phyloP scores from a whole-genome alignment of 2,113 vertebrate species.

The Vombatus ursinus region DNA sequence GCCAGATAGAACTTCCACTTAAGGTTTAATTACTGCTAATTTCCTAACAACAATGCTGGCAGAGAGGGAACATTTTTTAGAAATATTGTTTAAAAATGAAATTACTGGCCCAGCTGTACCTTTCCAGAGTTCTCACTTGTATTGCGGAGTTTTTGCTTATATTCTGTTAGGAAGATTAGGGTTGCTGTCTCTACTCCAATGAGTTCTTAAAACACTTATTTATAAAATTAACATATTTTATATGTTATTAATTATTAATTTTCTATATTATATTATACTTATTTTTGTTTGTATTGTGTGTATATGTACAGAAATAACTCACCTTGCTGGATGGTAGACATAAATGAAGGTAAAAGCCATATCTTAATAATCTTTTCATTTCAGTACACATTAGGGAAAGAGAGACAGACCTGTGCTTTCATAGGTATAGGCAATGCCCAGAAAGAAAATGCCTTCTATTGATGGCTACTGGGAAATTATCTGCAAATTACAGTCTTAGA shows the following conservation, averaged over 20 bases:
- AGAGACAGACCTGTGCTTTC: background rate
- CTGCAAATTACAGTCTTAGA: background rate
- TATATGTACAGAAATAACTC: background rate
- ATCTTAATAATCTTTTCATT: background rate
- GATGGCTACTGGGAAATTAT: background rate
- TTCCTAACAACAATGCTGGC: conserved; percentile 56
- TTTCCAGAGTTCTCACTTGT: conserved; percentile 29
- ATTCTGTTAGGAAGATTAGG: background rate
- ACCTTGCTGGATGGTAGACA: background rate
- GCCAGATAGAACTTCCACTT: conserved; percentile 58
- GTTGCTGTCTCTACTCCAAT: background rate
- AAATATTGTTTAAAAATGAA: conserved; percentile 59
- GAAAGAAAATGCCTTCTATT: background rate
- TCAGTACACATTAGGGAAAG: background rate
- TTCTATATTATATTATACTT: background rate
- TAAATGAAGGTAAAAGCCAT: background rate
- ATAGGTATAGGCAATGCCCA: background rate
- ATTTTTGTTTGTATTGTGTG: background rate
- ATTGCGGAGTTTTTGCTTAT: background rate
- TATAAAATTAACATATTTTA: background rate
- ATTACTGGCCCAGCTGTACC: background rate
- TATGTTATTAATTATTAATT: too few relatives aligned
- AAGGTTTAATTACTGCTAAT: conserved; percentile 69
- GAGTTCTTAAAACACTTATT: background rate
- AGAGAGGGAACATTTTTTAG: conserved; percentile 22